Evolutionary conservation across 2,797 vertebrate species (phyloP).

Genomic region (Sebastes nivosus): DNA sequence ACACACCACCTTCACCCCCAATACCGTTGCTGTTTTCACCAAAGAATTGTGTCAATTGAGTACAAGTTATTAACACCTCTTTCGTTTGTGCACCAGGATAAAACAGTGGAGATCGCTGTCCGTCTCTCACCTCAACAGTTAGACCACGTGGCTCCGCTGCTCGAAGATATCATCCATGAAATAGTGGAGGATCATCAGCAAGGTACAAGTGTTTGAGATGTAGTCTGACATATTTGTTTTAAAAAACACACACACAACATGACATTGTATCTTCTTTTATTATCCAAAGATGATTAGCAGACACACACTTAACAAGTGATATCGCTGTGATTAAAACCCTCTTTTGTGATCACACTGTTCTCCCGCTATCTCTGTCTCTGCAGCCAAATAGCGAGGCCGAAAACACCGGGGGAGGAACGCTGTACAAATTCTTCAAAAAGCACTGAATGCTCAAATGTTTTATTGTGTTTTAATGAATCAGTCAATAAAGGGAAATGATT

Average conservation of each 20-base stretch:
- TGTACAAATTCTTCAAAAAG: slow-evolving; percentile 59
- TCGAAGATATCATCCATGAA: slow-evolving; percentile 74
- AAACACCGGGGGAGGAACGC: neutral
- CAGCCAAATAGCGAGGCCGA: slow-evolving; percentile 56
- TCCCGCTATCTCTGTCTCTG: slow-evolving; percentile 38
- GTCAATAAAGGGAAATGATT: slow-evolving; percentile 67
- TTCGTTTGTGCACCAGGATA: slow-evolving; percentile 55
- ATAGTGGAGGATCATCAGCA: slow-evolving; percentile 61
- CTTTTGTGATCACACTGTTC: slow-evolving; percentile 5
- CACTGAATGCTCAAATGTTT: slow-evolving; percentile 49
- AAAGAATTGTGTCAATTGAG: neutral
- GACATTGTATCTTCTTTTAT: neutral
- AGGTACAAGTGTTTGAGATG: slow-evolving; percentile 38
- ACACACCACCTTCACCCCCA: neutral
- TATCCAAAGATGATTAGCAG: slow-evolving; percentile 5
- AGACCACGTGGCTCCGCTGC: slow-evolving; percentile 60
- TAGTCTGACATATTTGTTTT: slow-evolving; percentile 3
- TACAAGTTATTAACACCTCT: neutral
- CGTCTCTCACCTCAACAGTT: slow-evolving; percentile 72
- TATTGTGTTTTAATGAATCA: slow-evolving; percentile 64
- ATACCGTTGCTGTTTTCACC: neutral
- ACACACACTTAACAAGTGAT: neutral
- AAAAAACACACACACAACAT: neutral
- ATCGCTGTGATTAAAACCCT: neutral
- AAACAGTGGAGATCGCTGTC: slow-evolving; percentile 67